Base-by-base conservation (phyloP, 2,113 vertebrate species). In the Phalacrocorax brasilianus region DNA sequence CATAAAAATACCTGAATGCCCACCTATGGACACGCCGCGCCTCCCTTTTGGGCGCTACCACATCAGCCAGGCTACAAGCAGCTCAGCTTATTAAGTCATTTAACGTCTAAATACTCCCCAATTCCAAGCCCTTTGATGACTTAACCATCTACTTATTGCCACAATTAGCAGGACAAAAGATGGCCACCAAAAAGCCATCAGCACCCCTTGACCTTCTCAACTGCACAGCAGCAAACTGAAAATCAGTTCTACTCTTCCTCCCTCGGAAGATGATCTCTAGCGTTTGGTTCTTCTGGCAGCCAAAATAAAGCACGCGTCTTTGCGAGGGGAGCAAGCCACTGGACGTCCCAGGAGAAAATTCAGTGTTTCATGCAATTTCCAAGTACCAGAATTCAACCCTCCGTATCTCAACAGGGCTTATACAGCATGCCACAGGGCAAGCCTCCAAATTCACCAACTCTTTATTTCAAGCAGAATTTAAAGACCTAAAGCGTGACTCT, bases 1-100 rank as follows among this genome's bases (percentile, higher is more conserved):
- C 81, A 81, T 93, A 92, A 96, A 97, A 97, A 96, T 79, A 88
- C 92, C 91, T 56, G 78, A 85, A n/a, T 65, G 78, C 68, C 71
- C 85, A 93, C 88, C 94, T 82, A 73, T 2, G 0, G 81, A 38
- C 74, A 70, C 1, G 2, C 53, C 13, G 1, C 3, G 1, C 28
- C 6, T 20, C 74, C 71, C 42, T 38, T 11, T 23, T 49, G 49
- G 85, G 75, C 7, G 2, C 91, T 61, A 24, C 71, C 66, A 70
- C 66, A 70, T 38, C 85, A 55, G 40, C 14, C 56, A 74, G 49
- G n/a, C 33, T 30, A 38, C 58, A 40, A 42, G 27, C 72, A 71
- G 26, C 68, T 73, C 78, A 38, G 7, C 33, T 58, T 18, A 45
- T n/a, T 44, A 63, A 38, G 42, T 9, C 42, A 42, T 32, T 81